Conservation (phyloP, 2,113 vertebrate species). For the Pelobates fuscus region DNA sequence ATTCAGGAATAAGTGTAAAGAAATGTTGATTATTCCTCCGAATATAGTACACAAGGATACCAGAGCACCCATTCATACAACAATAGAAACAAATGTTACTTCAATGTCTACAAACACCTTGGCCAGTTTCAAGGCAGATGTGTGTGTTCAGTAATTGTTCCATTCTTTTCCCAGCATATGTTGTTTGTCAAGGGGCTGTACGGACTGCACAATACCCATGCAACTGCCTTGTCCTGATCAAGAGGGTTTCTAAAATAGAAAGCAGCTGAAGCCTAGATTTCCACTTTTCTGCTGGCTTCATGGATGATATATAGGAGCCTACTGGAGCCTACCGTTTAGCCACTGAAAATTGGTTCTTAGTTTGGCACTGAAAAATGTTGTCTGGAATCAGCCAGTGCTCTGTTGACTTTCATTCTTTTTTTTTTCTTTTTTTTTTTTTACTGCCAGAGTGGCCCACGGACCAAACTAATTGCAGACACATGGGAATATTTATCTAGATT, state of each 20-base stretch:
- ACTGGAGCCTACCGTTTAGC: constrained; percentile 53
- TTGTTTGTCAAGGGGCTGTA: constrained; percentile 4
- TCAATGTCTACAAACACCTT: neutral
- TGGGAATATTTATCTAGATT: constrained; percentile 59
- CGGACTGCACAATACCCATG: constrained; percentile 22
- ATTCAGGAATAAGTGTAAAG: too few species aligned
- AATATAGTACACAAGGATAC: too few species aligned
- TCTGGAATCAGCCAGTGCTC: constrained; percentile 54
- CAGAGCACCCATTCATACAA: too few species aligned
- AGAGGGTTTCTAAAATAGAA: constrained; percentile 26
- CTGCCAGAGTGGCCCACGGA: constrained; percentile 53
- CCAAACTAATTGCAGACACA: constrained; percentile 65
- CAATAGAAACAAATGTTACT: too few species aligned
- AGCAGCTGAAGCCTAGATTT: constrained; percentile 29
- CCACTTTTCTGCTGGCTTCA: constrained; percentile 43
- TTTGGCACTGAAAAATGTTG: constrained; percentile 2
- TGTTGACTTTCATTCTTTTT: constrained; percentile 32
- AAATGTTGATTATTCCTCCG: too few species aligned
- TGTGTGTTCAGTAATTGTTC: constrained; percentile 13
- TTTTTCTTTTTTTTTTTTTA: constrained; percentile 36
- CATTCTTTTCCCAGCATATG: constrained; percentile 3
- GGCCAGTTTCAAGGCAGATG: neutral
- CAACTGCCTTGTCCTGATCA: neutral
- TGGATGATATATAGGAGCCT: constrained; percentile 46
- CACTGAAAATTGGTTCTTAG: constrained; percentile 35